These are phyloP conservation scores for Cryptosula pallasiana DNA, from an alignment of 2,888 invertebrate genomes.

Conservation along the genomic window DNA sequence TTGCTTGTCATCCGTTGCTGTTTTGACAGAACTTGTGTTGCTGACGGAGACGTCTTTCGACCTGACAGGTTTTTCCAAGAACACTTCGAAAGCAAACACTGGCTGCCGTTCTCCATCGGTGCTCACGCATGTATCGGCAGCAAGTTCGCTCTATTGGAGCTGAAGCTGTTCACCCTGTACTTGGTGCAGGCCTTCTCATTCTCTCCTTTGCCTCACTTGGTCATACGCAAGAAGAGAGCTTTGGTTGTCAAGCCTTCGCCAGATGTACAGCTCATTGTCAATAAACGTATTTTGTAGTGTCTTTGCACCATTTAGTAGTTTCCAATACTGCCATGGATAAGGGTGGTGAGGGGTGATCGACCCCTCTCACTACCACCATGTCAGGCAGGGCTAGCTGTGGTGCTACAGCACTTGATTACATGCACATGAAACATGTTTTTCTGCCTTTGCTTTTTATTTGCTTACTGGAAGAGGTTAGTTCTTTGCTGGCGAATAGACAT, in stretches of 20 bases:
- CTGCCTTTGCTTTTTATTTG: too few relatives aligned
- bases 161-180: conserved; percentile 35
- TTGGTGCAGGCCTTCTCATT: conserved; percentile 36
- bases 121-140: conserved; percentile 46
- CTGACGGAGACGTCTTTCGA: conserved; percentile 35
- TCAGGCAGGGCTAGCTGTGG: too few relatives aligned
- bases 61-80: conserved; percentile 38
- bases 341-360: too few relatives aligned
- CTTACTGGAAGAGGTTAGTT: too few relatives aligned
- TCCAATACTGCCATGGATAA: too few relatives aligned
- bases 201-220: conserved; percentile 32
- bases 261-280: background rate
- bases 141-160: conserved; percentile 41
- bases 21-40: conserved; percentile 29
- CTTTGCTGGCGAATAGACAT: too few relatives aligned
- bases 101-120: conserved; percentile 41
- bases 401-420: too few relatives aligned
- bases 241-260: background rate
- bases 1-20: background rate
- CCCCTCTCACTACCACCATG: too few relatives aligned
- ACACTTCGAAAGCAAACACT: conserved; percentile 32
- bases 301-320: too few relatives aligned
- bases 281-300: background rate
- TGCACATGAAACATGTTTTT: too few relatives aligned
- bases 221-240: background rate